Conservation (phyloP, 2,888 invertebrate genomes). For the Athripsodes cinereus region DNA sequence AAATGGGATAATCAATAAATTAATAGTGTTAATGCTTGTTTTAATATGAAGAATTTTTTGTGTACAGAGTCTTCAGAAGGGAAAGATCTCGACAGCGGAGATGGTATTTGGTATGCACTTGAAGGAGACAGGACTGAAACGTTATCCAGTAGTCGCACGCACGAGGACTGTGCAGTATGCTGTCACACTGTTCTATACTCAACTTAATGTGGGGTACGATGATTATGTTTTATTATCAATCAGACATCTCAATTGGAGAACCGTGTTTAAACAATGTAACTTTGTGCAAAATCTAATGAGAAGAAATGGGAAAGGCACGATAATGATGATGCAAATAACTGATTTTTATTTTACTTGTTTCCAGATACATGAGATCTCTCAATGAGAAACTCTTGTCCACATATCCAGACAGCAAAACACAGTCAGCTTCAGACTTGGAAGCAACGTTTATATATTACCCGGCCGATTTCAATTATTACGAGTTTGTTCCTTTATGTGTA, state of each 20-base stretch:
- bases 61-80: constrained; percentile 73
- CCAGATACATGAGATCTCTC: constrained; percentile 70
- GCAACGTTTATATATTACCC: constrained; percentile 71
- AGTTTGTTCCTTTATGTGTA: constrained; percentile 76
- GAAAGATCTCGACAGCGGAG: constrained; percentile 79
- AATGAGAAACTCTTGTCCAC: constrained; percentile 59
- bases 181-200: constrained; percentile 77
- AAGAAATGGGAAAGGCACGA: no score
- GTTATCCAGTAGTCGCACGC: constrained; percentile 77
- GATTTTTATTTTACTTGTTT: no score
- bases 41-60: no score
- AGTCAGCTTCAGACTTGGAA: constrained; percentile 42
- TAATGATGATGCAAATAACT: no score
- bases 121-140: constrained; percentile 83
- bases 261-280: no score
- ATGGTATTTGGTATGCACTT: constrained; percentile 89
- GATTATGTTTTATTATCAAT: no score
- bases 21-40: no score
- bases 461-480: constrained; percentile 78
- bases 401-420: constrained; percentile 50
- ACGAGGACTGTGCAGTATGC: constrained; percentile 86
- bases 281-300: no score
- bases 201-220: constrained; percentile 65
- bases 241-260: no score
- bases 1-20: no score